These are phyloP conservation scores for Drosophila insularis DNA, from an alignment of 1,140 invertebrate species.

Conservation along the genomic window DNA sequence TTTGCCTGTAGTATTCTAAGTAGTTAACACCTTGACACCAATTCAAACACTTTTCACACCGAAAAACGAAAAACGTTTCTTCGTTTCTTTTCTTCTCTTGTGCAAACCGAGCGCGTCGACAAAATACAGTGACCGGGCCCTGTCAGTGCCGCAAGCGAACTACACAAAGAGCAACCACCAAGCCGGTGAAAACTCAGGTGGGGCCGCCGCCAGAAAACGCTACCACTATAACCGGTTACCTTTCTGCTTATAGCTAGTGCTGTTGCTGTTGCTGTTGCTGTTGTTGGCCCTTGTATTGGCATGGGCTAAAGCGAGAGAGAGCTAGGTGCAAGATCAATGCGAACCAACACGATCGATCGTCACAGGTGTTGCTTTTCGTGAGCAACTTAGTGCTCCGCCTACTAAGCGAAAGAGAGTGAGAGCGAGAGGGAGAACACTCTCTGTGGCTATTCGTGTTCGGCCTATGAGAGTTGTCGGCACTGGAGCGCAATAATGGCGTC, in stretches of 20 bases:
- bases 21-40: conserved; percentile 22
- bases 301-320: conserved; percentile 56
- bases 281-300: not conserved
- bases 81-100: not conserved
- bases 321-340: conserved; percentile 52
- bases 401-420: not conserved
- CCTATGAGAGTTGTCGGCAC: conserved; percentile 47
- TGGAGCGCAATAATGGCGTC: conserved; percentile 68
- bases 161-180: conserved; percentile 55
- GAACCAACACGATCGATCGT: conserved; percentile 51
- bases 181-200: conserved; percentile 72
- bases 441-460: conserved; percentile 18
- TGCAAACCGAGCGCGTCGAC: conserved; percentile 48
- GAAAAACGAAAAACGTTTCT: not conserved
- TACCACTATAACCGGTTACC: conserved; percentile 22
- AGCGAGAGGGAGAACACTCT: conserved; percentile 16
- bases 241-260: conserved; percentile 45
- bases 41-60: conserved; percentile 12
- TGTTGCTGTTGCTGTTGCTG: conserved; percentile 21
- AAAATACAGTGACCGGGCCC: conserved; percentile 65
- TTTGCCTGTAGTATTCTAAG: not conserved
- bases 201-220: conserved; percentile 21
- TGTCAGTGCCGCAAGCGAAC: conserved; percentile 73
- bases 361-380: conserved; percentile 63
- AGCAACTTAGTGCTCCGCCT: conserved; percentile 59